Conservation (phyloP, 2,797 vertebrate genomes). For the Botia almorhae region DNA sequence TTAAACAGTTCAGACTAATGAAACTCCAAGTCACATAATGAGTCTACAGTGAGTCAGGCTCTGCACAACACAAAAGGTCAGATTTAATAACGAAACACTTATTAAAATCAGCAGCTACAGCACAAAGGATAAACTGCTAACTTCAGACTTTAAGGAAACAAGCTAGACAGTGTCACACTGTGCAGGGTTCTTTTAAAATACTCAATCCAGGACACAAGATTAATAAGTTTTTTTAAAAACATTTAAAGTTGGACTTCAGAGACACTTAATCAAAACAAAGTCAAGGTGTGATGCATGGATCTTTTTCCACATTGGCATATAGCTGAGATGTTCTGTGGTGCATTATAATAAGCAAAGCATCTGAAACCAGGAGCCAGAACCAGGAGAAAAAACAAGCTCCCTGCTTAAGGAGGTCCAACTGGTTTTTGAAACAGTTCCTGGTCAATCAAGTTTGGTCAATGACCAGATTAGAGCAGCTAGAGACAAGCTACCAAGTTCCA, state of each 20-base stretch:
- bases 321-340: slow-evolving; percentile 16
- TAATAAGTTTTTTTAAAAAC: not conserved
- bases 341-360: slow-evolving; percentile 31
- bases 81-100: slow-evolving; percentile 47
- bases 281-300: slow-evolving; percentile 9
- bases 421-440: not conserved
- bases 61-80: slow-evolving; percentile 23
- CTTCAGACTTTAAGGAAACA: not conserved
- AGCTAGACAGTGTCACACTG: not conserved
- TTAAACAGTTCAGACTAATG: slow-evolving; percentile 23
- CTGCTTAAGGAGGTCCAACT: no score
- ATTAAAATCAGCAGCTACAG: not conserved
- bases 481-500: not conserved
- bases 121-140: slow-evolving; percentile 4
- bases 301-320: slow-evolving; percentile 25
- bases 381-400: not conserved
- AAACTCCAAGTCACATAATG: slow-evolving; percentile 25
- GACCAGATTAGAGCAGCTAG: not conserved
- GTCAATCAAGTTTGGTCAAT: not conserved
- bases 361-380: slow-evolving; percentile 22
- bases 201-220: not conserved
- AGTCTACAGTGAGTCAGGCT: not conserved
- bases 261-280: slow-evolving; percentile 29
- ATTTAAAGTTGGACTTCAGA: slow-evolving; percentile 12
- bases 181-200: not conserved